A percentile compares a stretch with the other conserved stretches of the same genome.
phyloP scores from a whole-genome alignment of 2,797 vertebrate species.

The Bradypus variegatus region DNA sequence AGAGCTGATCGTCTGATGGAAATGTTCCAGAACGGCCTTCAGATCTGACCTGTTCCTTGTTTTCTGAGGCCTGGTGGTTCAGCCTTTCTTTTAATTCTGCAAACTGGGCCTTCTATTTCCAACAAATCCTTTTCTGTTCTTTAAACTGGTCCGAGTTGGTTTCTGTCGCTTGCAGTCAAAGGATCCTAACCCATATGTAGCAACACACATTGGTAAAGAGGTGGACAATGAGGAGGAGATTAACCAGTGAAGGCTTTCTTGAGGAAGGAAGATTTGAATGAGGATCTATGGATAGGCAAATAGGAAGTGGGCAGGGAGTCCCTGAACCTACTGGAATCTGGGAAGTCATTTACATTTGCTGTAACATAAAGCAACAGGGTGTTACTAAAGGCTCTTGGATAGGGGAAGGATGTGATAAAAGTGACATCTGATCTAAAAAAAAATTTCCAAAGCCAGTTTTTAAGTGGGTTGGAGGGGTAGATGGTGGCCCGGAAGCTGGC shows the following conservation, averaged over 20 bases:
- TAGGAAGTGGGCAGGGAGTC: not conserved
- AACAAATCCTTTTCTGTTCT: not conserved
- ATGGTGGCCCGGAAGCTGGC: not conserved
- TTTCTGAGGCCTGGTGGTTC: not conserved
- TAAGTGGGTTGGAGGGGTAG: not conserved
- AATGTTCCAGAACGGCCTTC: not conserved
- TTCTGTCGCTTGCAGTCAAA: not conserved
- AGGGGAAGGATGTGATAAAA: not conserved
- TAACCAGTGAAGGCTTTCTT: not conserved
- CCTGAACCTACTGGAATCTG: not conserved
- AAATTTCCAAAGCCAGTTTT: not conserved
- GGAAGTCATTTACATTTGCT: not conserved
- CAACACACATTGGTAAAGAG: not conserved
- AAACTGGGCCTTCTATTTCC: not conserved
- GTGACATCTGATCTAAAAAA: not conserved
- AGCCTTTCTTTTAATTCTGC: constrained; percentile 5
- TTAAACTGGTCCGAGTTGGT: not conserved
- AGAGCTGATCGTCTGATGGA: not conserved
- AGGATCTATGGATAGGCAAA: not conserved
- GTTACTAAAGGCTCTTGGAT: not conserved
- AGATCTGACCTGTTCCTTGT: not conserved
- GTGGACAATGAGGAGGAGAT: not conserved
- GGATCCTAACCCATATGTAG: not conserved
- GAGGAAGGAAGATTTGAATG: not conserved
- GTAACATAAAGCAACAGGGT: not conserved